phyloP scores from a whole-genome alignment of 2,797 vertebrate species.

The Delichon dasypus region DNA sequence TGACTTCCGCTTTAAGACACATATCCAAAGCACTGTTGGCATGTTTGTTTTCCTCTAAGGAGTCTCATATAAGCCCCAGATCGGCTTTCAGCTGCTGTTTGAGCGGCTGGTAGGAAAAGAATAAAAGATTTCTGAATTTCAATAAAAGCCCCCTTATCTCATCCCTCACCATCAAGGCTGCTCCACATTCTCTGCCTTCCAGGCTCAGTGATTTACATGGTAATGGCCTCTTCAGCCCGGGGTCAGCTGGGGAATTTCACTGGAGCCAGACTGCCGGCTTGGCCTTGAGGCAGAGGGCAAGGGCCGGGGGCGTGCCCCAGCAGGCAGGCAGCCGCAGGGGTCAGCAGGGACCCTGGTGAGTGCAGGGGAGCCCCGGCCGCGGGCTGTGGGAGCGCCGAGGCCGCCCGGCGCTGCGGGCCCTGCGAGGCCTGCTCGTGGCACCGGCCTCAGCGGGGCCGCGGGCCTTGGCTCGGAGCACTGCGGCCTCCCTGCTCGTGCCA shows the following conservation, averaged over 20 bases:
- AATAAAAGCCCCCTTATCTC: not conserved
- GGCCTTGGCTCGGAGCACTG: not conserved
- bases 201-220: constrained; percentile 15
- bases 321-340: not conserved
- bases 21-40: not conserved
- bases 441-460: not conserved
- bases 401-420: accelerated
- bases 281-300: not conserved
- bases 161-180: not conserved
- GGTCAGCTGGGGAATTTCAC: not conserved
- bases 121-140: not conserved
- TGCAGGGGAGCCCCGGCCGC: not conserved
- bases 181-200: not conserved
- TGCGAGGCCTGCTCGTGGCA: not conserved
- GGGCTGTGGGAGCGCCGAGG: not conserved
- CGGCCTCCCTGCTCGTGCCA: constrained; percentile 46
- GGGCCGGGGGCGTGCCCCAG: not conserved
- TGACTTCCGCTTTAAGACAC: not conserved
- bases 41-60: not conserved
- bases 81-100: not conserved
- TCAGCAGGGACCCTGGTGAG: not conserved
- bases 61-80: not conserved
- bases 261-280: not conserved
- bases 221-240: not conserved
- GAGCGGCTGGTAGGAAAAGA: not conserved